Percentiles rank a stretch among this genome's conserved stretches.
phyloP scores from a whole-genome alignment of 2,113 vertebrate genomes.

The Lethenteron camtschaticum region DNA sequence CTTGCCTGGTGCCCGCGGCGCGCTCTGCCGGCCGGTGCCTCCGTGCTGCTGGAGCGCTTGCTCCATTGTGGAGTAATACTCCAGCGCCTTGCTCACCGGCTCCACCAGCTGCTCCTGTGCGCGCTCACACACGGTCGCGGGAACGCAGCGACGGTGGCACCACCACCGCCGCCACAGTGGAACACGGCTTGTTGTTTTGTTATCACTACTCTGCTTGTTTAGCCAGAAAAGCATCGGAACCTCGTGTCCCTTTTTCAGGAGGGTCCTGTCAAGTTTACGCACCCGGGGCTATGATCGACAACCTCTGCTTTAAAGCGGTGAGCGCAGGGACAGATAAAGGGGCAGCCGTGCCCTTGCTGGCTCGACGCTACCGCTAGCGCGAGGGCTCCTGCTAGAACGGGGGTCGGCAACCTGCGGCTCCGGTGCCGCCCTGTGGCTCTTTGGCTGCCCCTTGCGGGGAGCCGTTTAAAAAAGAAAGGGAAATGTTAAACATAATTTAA shows the following conservation, averaged over 20 bases:
- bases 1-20: conserved; percentile 17
- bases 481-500: too few species aligned
- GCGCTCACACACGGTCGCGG: not conserved
- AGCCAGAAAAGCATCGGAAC: too few species aligned
- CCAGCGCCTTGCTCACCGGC: conserved; percentile 31
- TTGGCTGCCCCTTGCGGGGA: too few species aligned
- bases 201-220: not conserved
- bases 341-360: too few species aligned
- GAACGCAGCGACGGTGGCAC: not conserved
- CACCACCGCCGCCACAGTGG: not conserved
- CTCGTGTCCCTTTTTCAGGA: too few species aligned
- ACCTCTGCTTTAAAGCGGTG: not conserved
- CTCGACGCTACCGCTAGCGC: too few species aligned
- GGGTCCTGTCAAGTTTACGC: too few species aligned
- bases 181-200: not conserved
- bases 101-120: conserved; percentile 32
- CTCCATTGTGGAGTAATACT: conserved; percentile 43
- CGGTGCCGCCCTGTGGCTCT: too few species aligned
- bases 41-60: conserved; percentile 25
- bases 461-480: too few species aligned
- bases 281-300: not conserved
- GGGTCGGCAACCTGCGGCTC: too few species aligned
- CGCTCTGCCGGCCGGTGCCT: conserved; percentile 17
- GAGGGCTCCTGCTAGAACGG: too few species aligned
- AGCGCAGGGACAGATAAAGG: too few species aligned